Base-by-base conservation (phyloP, 2,888 invertebrate species). In the Terebella lapidaria region DNA sequence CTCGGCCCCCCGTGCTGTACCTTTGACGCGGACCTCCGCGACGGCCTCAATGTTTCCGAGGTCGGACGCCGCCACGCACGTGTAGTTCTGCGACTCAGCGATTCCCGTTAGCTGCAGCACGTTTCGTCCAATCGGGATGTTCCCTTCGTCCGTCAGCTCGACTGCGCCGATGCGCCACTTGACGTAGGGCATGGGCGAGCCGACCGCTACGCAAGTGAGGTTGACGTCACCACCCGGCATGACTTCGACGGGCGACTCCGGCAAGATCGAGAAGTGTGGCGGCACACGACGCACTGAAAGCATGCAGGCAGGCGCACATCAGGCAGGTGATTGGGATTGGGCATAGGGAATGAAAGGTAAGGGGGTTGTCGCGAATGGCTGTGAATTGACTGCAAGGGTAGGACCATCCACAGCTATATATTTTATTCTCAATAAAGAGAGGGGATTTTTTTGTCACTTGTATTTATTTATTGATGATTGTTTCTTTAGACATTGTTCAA, bases 181-280 rank as follows among this genome's bases (percentile, higher is more conserved):
- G 58, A 99, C 95, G 72, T 88, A 89, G 1, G 97, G 99, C 95
- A 97, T 95, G 3, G 97, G 97, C 0, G 96, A 93, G 24, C 99
- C 97, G 29, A 93, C 91, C 10, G 97, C 97, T 58, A 95, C 94
- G 81, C 99, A 99, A 60, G 94, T 94, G 68, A 99, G 84, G 80
- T 93, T 96, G 70, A 96, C 84, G 76, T 89, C 89, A 0, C 90
- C 89, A 18, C 94, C 94, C 55, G 94, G 85, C 87, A 91, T 92
- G 57, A 97, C 94, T 78, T 94, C 93, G 68, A 88, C 90, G 56
- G 88, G 82, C 15, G 88, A 84, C 47, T 91, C 89, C 62, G 96
- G 94, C 24, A 91, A 91, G 66, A 92, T 91, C 18, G 95, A 92
- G 83, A 99, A 99, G 76, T 91, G 91, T 0, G 97, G 97, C 3